These are phyloP conservation scores for Silurus glanis DNA, from an alignment of 2,113 vertebrate species.

Conservation along the genomic window DNA sequence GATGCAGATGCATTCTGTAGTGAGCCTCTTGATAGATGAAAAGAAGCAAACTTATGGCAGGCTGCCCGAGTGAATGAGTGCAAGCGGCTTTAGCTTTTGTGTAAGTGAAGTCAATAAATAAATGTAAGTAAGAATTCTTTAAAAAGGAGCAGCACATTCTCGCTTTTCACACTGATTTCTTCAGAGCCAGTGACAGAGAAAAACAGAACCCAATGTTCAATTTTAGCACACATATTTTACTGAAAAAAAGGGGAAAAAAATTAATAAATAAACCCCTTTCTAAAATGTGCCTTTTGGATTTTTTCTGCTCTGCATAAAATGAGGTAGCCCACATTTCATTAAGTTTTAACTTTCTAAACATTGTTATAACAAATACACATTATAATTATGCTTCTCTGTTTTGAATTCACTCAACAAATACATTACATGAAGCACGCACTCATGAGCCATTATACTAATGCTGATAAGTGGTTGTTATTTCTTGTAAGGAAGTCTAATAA, in stretches of 20 bases:
- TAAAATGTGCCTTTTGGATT: constrained; percentile 24
- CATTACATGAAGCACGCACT: not conserved
- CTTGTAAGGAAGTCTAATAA: not conserved
- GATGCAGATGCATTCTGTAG: constrained; percentile 67
- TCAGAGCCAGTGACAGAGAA: not conserved
- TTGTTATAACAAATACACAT: not conserved
- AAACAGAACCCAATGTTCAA: not conserved
- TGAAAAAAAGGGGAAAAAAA: not conserved
- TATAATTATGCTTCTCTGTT: not conserved
- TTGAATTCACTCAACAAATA: not conserved
- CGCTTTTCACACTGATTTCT: constrained; percentile 33
- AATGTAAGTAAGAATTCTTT: constrained; percentile 53
- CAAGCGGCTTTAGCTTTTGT: constrained; percentile 67
- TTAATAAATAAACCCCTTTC: constrained; percentile 34
- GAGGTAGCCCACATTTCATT: not conserved
- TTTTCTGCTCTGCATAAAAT: not conserved
- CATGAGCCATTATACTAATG: not conserved
- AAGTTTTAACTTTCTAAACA: not conserved
- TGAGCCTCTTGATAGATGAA: constrained; percentile 77
- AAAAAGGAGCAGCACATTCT: constrained; percentile 36
- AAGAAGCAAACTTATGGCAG: constrained; percentile 73
- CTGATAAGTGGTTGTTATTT: not conserved
- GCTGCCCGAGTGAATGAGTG: constrained; percentile 63
- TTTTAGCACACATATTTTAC: not conserved
- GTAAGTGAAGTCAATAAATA: constrained; percentile 63